A percentile compares a stretch with the other conserved stretches of the same genome.
phyloP scores from a whole-genome alignment of 2,113 vertebrate species.

The Heliornis fulica region DNA sequence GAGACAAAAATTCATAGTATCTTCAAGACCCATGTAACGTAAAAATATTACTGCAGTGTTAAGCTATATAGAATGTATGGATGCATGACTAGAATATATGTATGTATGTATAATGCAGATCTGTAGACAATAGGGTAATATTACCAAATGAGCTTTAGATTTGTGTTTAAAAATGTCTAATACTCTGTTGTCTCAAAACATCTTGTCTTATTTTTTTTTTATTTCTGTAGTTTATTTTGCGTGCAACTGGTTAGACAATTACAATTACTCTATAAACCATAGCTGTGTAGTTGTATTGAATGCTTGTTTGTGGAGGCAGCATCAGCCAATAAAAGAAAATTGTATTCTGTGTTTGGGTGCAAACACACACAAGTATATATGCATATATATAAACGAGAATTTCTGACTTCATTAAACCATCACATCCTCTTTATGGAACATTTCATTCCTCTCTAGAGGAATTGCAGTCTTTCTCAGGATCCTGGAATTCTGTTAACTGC shows the following conservation, averaged over 20 bases:
- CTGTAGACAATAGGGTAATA: neutral
- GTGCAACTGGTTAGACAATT: neutral
- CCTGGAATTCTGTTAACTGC: neutral
- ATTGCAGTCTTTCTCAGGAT: neutral
- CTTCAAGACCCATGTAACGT: neutral
- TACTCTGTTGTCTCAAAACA: neutral
- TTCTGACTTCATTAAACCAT: neutral
- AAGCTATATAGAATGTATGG: neutral
- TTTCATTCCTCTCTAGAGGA: neutral
- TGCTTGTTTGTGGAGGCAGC: neutral
- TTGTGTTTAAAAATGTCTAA: neutral
- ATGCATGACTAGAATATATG: neutral
- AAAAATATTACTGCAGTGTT: neutral
- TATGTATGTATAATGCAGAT: neutral
- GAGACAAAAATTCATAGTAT: neutral
- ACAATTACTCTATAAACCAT: neutral
- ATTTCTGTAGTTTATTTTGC: neutral
- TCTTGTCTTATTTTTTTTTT: neutral
- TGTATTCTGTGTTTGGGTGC: neutral
- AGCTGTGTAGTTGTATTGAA: neutral
- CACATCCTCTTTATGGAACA: neutral
- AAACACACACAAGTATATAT: neutral
- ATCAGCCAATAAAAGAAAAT: neutral
- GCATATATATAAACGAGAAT: neutral
- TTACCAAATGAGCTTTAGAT: neutral